phyloP scores from a whole-genome alignment of 2,113 vertebrate genomes.

The Propithecus coquereli region DNA sequence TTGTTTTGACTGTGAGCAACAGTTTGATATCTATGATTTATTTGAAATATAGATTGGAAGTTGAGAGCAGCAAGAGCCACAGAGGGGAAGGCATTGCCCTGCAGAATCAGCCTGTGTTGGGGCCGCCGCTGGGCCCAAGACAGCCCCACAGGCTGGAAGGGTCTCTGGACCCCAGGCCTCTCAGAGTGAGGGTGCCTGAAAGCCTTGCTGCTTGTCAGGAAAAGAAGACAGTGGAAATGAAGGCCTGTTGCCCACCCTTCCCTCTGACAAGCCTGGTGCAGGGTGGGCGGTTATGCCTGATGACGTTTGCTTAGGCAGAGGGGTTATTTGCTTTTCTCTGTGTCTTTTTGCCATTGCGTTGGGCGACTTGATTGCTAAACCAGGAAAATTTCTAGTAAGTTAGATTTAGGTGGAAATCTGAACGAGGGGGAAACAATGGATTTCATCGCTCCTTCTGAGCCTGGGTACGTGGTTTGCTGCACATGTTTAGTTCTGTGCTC shows the following conservation, averaged over 20 bases:
- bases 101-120: not conserved
- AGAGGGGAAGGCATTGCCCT: fast-evolving
- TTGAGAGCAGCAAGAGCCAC: not conserved
- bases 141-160: not conserved
- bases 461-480: no score
- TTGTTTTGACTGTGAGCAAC: not conserved
- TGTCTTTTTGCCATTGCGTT: not conserved
- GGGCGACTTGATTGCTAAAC: not conserved
- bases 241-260: not conserved
- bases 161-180: not conserved
- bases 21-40: not conserved
- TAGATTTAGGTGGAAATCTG: not conserved
- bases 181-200: not conserved
- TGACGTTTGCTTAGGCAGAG: not conserved
- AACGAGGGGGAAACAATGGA: not conserved
- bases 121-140: fast-evolving
- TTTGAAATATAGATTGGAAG: not conserved
- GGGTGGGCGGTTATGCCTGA: fast-evolving
- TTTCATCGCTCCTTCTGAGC: not conserved
- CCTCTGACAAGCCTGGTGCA: fast-evolving
- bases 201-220: not conserved
- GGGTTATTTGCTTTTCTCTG: not conserved
- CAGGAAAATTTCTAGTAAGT: not conserved
- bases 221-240: not conserved
- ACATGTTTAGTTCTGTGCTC: not conserved